These are phyloP conservation scores for Puntigrus tetrazona DNA, from an alignment of 2,113 vertebrate genomes.

Conservation along the genomic window DNA sequence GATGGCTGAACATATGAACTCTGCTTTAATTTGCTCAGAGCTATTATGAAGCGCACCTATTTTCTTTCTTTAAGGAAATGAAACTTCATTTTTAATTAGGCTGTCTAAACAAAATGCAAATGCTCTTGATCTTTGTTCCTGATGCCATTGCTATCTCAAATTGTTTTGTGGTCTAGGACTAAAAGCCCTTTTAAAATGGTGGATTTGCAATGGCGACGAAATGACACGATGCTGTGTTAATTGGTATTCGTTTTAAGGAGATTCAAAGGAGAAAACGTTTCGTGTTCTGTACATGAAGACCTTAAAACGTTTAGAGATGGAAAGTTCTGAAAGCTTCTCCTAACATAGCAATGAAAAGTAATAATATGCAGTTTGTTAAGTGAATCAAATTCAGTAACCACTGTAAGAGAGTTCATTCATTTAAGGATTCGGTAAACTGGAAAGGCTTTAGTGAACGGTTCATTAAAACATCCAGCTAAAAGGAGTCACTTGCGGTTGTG, in stretches of 20 bases:
- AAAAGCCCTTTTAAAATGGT: background rate
- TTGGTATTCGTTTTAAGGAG: background rate
- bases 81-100: background rate
- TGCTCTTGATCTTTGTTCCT: background rate
- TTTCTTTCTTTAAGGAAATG: background rate
- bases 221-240: no score
- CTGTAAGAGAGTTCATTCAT: no score
- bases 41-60: background rate
- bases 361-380: no score
- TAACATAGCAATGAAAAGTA: background rate
- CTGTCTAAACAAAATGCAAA: background rate
- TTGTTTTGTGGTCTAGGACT: background rate
- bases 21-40: background rate
- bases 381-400: no score
- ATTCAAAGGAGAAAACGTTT: background rate
- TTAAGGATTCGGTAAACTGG: background rate
- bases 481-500: no score
- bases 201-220: background rate
- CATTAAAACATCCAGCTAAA: no score
- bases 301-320: background rate
- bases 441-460: background rate
- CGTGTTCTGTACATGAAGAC: background rate
- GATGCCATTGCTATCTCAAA: background rate
- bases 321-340: background rate
- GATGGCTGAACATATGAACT: background rate